A percentile compares a stretch with the other conserved stretches of the same genome.
Evolutionary conservation across 2,888 invertebrate species (phyloP).

Genomic region (Drosophila sordidapex): DNA sequence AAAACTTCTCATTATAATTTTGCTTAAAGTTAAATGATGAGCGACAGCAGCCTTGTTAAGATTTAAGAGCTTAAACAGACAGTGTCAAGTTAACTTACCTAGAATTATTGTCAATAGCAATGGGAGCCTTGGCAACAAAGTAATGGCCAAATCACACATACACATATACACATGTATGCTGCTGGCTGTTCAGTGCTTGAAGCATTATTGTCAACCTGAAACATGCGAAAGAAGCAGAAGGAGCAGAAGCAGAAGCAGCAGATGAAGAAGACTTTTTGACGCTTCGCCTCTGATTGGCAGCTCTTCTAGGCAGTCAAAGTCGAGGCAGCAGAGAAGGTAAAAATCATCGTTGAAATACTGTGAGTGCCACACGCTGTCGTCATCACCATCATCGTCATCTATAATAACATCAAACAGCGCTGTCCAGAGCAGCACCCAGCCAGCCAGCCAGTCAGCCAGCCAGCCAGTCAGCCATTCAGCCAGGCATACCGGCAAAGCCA

Average conservation of each 20-base stretch:
- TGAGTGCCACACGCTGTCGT: constrained; percentile 54
- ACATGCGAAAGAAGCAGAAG: constrained; percentile 23
- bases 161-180: constrained; percentile 16
- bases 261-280: constrained; percentile 61
- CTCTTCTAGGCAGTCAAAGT: constrained; percentile 33
- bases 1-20: background rate
- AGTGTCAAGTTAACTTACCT: constrained; percentile 61
- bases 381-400: constrained; percentile 73
- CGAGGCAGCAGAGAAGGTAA: constrained; percentile 30
- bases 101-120: constrained; percentile 72
- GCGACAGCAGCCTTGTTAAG: constrained; percentile 38
- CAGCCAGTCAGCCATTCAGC: constrained; percentile 4
- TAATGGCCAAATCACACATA: constrained; percentile 54
- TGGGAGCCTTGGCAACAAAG: constrained; percentile 70
- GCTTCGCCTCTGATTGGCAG: constrained; percentile 72
- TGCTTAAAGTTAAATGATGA: constrained; percentile 16
- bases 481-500: constrained; percentile 34
- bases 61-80: constrained; percentile 50
- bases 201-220: constrained; percentile 72
- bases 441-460: background rate
- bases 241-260: constrained; percentile 44
- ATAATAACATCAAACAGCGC: constrained; percentile 77
- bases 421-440: constrained; percentile 60
- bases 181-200: constrained; percentile 44
- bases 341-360: constrained; percentile 53